Evolutionary conservation across 2,888 invertebrate species (phyloP).

Genomic region (Eristalinus aeneus): DNA sequence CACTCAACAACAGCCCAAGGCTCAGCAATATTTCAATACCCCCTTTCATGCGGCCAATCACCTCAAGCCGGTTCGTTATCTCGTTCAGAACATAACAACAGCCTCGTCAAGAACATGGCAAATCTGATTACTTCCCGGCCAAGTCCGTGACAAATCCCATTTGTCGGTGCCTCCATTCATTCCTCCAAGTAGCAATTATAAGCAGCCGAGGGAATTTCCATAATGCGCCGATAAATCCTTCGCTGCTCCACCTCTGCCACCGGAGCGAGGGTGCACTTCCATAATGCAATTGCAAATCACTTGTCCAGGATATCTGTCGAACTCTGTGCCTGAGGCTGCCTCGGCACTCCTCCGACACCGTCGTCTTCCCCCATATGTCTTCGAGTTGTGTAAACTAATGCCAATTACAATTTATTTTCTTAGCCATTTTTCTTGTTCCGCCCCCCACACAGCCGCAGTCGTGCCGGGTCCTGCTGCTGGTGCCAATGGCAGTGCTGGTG

Average conservation of each 20-base stretch:
- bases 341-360: constrained; percentile 6
- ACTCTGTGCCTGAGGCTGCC: constrained; percentile 11
- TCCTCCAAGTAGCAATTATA: constrained; percentile 44
- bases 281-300: constrained; percentile 66
- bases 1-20: too few species aligned
- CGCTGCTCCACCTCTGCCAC: not conserved
- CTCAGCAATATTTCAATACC: too few species aligned
- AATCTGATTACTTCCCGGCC: not conserved
- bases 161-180: constrained; percentile 19
- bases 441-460: not conserved
- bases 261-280: not conserved
- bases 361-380: not conserved
- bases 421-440: constrained; percentile 47
- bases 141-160: constrained; percentile 23
- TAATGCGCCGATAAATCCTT: constrained; percentile 47
- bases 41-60: not conserved
- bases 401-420: constrained; percentile 67
- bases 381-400: constrained; percentile 53
- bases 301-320: constrained; percentile 53
- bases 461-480: not conserved
- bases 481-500: not conserved
- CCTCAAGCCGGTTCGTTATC: not conserved
- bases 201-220: constrained; percentile 49
- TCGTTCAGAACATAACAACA: not conserved
- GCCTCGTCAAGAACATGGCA: not conserved